Evolutionary conservation across 2,797 vertebrate species (phyloP).

Genomic region (Mus minutoides): DNA sequence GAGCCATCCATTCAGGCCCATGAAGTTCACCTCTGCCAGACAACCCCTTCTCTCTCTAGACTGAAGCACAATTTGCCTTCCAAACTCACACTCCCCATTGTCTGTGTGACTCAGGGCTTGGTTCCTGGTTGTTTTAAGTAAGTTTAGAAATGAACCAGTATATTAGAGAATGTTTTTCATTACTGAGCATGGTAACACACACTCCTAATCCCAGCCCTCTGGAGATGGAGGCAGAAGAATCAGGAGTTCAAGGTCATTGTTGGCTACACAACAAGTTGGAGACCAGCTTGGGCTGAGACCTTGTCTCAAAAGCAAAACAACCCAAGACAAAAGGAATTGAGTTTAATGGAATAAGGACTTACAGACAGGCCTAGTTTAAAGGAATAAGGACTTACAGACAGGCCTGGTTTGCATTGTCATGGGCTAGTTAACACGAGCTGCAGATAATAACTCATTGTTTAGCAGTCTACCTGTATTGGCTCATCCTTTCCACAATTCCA

Average conservation of each 20-base stretch:
- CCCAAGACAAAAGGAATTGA: not conserved
- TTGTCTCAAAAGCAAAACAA: not conserved
- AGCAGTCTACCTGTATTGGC: not conserved
- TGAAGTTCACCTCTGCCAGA: not conserved
- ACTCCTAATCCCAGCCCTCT: not conserved
- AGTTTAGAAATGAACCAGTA: not conserved
- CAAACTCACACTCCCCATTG: not conserved
- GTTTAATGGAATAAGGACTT: not conserved
- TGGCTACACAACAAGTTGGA: not conserved
- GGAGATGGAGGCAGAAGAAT: not conserved
- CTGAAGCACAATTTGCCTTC: not conserved
- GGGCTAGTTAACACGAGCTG: not conserved
- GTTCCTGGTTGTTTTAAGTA: not conserved
- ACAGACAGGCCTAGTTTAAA: not conserved
- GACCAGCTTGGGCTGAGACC: not conserved
- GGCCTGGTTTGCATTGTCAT: not conserved
- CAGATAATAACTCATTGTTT: not conserved
- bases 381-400: not conserved
- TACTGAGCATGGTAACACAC: not conserved
- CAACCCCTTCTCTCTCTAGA: not conserved
- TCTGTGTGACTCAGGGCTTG: not conserved
- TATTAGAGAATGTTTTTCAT: not conserved
- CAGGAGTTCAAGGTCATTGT: not conserved
- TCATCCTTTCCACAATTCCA: conserved; percentile 8
- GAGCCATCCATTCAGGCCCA: not conserved